Base-by-base conservation (phyloP, 1,140 invertebrate species). In the Chironomus striatipennis region DNA sequence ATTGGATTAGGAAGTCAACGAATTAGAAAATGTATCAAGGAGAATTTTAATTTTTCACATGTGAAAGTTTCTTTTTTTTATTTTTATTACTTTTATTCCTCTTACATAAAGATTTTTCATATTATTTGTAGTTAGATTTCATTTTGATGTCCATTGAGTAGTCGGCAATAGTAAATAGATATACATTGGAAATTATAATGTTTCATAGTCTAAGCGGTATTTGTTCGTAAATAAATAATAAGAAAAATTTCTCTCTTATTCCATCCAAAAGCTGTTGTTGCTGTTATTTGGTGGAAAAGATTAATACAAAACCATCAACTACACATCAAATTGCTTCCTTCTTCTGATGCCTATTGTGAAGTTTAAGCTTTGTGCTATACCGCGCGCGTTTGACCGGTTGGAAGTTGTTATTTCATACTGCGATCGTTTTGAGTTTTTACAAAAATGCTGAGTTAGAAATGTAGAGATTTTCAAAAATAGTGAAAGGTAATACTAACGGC, bases 21-120 rank as follows among this genome's bases (percentile, higher is more conserved):
- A 70, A 9, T 9, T 20, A 20, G 65, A 20, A 70, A 20, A 17
- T 21, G 65, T 12, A 21, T n/a, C 2, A 57, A 57, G 47, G n/a
- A 17, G 20, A 70, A 21, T 21, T 20, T 7, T 70, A 20, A 18
- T 18, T 70, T 70, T 70, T 34, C 24, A 34, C 17, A 70, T 70
- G 65, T 70, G 65, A 70, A 70, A 70, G 65, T 70, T 70, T n/a
- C 10, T n/a, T 17, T 17, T 20, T 67, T 57, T 57, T 70, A 7
- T 18, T 12, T 12, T 2, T 57, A 1, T 57, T n/a, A 57, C n/a
- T 57, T 57, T 57, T n/a, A 70, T 70, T 70, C 17, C n/a, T 18
- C 17, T 20, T 17, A 67, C n/a, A 67, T 67, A 20, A 15, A 67
- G 7, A 67, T 67, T 17, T 17, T 8, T 10, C 17, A 47, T 47